phyloP scores from a whole-genome alignment of 2,888 invertebrate genomes.

The Tenodera sinensis region DNA sequence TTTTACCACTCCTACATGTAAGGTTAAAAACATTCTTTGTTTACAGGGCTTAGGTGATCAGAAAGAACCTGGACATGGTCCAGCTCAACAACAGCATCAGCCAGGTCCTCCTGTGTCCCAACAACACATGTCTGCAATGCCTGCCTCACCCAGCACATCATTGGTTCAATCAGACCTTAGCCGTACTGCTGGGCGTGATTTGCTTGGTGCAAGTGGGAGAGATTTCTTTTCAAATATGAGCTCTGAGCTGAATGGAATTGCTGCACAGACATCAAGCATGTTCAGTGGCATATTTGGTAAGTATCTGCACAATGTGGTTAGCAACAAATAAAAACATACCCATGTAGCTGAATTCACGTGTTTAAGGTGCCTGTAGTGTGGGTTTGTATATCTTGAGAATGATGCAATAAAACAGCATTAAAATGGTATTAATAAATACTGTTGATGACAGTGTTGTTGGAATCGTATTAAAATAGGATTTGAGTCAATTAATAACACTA shows the following conservation, averaged over 20 bases:
- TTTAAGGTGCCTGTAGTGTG: no score
- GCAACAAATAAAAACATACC: no score
- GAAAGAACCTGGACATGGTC: slow-evolving; percentile 39
- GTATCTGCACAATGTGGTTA: slow-evolving; percentile 30
- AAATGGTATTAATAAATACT: no score
- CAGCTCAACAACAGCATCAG: slow-evolving; percentile 23
- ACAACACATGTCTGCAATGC: background rate
- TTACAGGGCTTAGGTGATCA: slow-evolving; percentile 50
- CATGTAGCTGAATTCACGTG: no score
- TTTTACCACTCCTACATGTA: background rate
- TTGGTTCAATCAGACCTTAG: slow-evolving; percentile 56
- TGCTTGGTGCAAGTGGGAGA: slow-evolving; percentile 55
- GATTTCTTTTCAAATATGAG: slow-evolving; percentile 90
- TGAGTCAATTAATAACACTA: no score
- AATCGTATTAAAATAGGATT: no score
- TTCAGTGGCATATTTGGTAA: slow-evolving; percentile 90
- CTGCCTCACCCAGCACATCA: slow-evolving; percentile 48
- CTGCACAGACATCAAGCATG: slow-evolving; percentile 89
- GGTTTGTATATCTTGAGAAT: no score
- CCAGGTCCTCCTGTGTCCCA: slow-evolving; percentile 33
- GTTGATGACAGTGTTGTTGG: no score
- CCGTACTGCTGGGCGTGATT: slow-evolving; percentile 45
- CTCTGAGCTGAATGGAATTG: slow-evolving; percentile 87
- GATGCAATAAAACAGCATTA: no score
- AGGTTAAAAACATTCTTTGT: background rate